Conservation (phyloP, 2,797 vertebrate genomes). For the Amblyraja radiata region DNA sequence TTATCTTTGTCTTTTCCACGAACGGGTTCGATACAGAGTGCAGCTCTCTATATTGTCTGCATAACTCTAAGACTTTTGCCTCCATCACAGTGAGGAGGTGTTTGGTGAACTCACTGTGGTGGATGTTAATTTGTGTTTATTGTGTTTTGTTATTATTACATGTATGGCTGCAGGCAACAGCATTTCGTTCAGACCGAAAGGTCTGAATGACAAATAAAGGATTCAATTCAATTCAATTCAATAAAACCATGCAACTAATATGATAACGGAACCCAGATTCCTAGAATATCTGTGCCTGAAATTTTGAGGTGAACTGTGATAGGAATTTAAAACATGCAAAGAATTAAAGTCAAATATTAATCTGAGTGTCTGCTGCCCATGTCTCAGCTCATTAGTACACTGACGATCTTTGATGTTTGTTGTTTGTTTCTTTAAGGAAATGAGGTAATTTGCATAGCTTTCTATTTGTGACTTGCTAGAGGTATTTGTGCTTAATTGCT, state of each 20-base stretch:
- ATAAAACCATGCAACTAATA: background rate
- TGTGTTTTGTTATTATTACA: too few relatives aligned
- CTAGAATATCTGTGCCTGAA: background rate
- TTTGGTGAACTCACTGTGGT: too few relatives aligned
- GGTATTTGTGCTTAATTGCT: background rate
- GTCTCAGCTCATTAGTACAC: background rate
- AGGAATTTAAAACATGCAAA: background rate
- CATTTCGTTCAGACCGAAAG: too few relatives aligned
- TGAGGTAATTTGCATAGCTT: background rate
- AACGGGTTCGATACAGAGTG: background rate
- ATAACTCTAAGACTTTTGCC: too few relatives aligned
- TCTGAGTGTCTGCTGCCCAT: background rate
- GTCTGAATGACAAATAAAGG: too few relatives aligned
- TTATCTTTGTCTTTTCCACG: too few relatives aligned
- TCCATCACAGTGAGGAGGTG: too few relatives aligned
- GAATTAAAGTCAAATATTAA: background rate
- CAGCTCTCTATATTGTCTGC: background rate
- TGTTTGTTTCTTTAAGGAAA: background rate
- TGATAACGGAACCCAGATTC: background rate
- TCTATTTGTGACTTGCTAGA: background rate
- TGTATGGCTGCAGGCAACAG: too few relatives aligned
- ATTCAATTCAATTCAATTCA: too few relatives aligned
- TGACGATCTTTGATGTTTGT: background rate
- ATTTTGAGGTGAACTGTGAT: background rate
- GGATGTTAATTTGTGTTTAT: too few relatives aligned